Base-by-base conservation (phyloP, 2,113 vertebrate species). In the Eubucco bourcierii region DNA sequence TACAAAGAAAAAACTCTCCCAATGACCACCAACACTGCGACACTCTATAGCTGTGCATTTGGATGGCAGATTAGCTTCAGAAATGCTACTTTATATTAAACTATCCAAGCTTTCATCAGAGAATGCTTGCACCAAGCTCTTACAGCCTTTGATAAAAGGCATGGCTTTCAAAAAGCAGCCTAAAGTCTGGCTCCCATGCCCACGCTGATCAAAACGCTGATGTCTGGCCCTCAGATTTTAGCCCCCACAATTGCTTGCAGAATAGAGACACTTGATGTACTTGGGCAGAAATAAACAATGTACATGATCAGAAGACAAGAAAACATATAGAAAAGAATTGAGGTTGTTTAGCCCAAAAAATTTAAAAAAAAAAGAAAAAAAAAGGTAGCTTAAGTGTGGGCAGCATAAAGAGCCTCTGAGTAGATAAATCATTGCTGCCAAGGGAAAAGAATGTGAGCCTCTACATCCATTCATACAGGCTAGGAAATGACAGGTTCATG, bases 1-100 rank as follows among this genome's bases (percentile, higher is more conserved):
- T 68, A 81, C 50, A 86, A 92, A 94, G 90, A 55, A 56, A 88
- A 79, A 70, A 39, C 37, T 23, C 50, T 94, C 70, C 74, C 70
- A 53, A 6, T 39, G 63, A 59, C 80, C 44, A 76, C 72, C 86
- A 90, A 59, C 66, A 58, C 59, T 0, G 1, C 1, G 0, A 59
- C 61, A 65, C 18, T 27, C 59, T 2, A 1, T 68, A 88, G 70
- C 59, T 72, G 25, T 75, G 70, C 74, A 37, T 55, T 81, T 81
- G 77, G 86, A 79, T 27, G 29, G 85, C 41, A 92, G 80, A 87
- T 95, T 70, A 92, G 53, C 77, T 79, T 66, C 77, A 84, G 83
- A 93, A 95, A 79, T 66, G 59, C 70, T 88, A 70, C 50, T 86
- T 84, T 75, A 33, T 58, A 67, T 86, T 58, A 73, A 79, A 55